Base-by-base conservation (phyloP, 92 coral and sea anemone genomes). In the Epizoanthus stellaris region DNA sequence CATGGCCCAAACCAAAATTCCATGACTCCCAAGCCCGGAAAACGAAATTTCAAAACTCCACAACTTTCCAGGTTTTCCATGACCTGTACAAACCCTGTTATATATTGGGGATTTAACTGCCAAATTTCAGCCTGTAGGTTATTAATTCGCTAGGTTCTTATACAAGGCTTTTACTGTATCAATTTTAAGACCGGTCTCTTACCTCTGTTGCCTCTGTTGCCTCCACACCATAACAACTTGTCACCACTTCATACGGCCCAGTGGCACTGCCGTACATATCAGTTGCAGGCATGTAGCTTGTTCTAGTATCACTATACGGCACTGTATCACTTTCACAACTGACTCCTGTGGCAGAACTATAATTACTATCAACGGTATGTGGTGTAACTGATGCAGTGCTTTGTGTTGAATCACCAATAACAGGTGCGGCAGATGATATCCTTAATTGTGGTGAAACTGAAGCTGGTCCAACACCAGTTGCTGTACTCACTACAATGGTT, bases 231-330 rank as follows among this genome's bases (percentile, higher is more conserved):
- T 63, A 76, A n/a, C 8, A 79, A 63, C 42, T 13, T 39, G 49
- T 53, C 12, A 11, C 43, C 42, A 66, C 39, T 62, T 79, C 71
- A 2, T 79, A 79, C 4, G 83, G 83, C 65, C 83, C 83, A 20
- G 83, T 79, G 21, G 60, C 83, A 79, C 43, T 79, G 12, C 72
- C 70, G 40, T 79, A 79, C 6, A 70, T 3, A 17, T 63, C 71
- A 52, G 56, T 7, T 11, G 56, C 56, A 19, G 38, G 39, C 14
- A 7, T 40, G 25, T 19, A 21, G 25, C 76, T 45, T n/a, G 71
- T n/a, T 2, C 2, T 5, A 19, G 42, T 20, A 79, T 4, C 23
- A 15, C 52, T 43, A 42, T 71, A 17, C 13, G 82, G 19, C 45
- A 39, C 72, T 23, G 13, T 38, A 61, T 79, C 57, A n/a, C 65